Percentiles rank a stretch among this genome's conserved stretches.
These are phyloP conservation scores for Lepidochitona cinerea DNA, from an alignment of 2,888 invertebrate species.

Conservation along the genomic window DNA sequence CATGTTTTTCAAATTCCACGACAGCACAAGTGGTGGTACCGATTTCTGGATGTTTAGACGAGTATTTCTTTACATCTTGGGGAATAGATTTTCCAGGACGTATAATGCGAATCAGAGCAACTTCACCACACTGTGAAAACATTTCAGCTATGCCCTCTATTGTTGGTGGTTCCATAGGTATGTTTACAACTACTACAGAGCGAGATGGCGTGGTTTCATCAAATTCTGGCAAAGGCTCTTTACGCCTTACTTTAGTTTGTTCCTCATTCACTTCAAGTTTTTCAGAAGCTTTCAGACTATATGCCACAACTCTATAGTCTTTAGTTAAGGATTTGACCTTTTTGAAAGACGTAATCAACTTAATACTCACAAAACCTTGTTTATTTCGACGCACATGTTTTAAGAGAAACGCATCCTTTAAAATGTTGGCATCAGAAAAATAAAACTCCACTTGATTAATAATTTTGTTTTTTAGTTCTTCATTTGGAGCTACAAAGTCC, in stretches of 20 bases:
- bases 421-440: conserved; percentile 94
- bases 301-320: conserved; percentile 94
- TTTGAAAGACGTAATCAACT: conserved; percentile 95
- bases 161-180: conserved; percentile 87
- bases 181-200: conserved; percentile 88
- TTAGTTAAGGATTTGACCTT: conserved; percentile 93
- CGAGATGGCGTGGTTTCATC: conserved; percentile 94
- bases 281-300: conserved; percentile 83
- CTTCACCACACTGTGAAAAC: conserved; percentile 90
- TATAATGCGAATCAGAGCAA: conserved; percentile 88
- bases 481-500: conserved; percentile 60
- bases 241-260: conserved; percentile 89
- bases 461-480: conserved; percentile 62
- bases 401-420: conserved; percentile 94
- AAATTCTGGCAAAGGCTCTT: conserved; percentile 87
- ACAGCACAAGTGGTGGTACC: conserved; percentile 87
- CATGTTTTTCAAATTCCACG: conserved; percentile 91
- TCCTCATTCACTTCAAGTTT: conserved; percentile 91
- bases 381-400: conserved; percentile 96
- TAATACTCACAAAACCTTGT: conserved; percentile 95
- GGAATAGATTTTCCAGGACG: conserved; percentile 92
- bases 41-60: conserved; percentile 90
- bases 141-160: conserved; percentile 93
- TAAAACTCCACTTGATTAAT: conserved; percentile 85
- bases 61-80: conserved; percentile 90